phyloP scores from a whole-genome alignment of 2,113 vertebrate genomes.

The Herpailurus yagouaroundi region DNA sequence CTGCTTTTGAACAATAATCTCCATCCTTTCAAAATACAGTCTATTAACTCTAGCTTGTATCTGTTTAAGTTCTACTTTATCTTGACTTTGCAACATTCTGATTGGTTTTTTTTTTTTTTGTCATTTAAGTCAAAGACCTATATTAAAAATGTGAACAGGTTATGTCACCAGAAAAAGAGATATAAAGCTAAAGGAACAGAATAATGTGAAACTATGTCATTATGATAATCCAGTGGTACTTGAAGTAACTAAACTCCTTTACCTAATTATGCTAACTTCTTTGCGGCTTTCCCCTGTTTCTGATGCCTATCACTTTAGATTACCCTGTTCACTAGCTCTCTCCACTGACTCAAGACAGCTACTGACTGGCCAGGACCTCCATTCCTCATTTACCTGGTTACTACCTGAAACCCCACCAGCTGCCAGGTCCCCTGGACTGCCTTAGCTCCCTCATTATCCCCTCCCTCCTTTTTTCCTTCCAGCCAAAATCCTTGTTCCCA shows the following conservation, averaged over 20 bases:
- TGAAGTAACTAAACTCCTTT: not conserved
- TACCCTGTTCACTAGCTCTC: not conserved
- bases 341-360: not conserved
- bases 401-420: not conserved
- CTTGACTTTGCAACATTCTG: not conserved
- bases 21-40: not conserved
- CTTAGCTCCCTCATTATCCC: not conserved
- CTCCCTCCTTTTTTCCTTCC: not conserved
- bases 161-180: not conserved
- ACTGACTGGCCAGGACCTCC: not conserved
- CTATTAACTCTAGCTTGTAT: constrained; percentile 2
- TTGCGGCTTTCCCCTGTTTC: not conserved
- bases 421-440: not conserved
- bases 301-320: not conserved
- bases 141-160: not conserved
- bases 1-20: not conserved
- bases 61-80: not conserved
- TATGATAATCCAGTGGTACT: not conserved
- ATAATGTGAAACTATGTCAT: not conserved
- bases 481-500: not conserved
- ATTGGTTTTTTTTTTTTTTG: not conserved
- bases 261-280: not conserved
- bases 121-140: not conserved
- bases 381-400: not conserved
- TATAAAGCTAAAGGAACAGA: not conserved